A percentile compares a stretch with the other conserved stretches of the same genome.
Evolutionary conservation across 2,888 invertebrate genomes (phyloP).

Genomic region (Perizoma flavofasciatum): DNA sequence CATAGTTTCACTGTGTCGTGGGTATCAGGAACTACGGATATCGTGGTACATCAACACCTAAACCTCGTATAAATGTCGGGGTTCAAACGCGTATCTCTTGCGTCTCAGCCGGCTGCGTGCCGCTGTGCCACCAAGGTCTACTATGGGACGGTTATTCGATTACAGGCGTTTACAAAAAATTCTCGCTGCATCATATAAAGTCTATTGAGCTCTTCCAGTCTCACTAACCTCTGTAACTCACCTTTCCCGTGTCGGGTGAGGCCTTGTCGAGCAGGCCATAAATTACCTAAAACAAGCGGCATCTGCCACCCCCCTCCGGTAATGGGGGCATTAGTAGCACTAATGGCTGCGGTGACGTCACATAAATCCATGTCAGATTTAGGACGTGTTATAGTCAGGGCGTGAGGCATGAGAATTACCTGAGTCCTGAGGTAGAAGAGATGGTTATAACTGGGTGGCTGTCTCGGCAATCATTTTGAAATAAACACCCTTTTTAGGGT

Average conservation of each 20-base stretch:
- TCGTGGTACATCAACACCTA: too few relatives aligned
- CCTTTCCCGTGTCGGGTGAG: slow-evolving; percentile 57
- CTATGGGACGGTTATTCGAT: too few relatives aligned
- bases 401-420: slow-evolving; percentile 20
- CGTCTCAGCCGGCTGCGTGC: too few relatives aligned
- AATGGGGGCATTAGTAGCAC: slow-evolving; percentile 81
- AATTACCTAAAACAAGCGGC: slow-evolving; percentile 83
- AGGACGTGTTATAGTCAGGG: slow-evolving; percentile 51
- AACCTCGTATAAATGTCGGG: too few relatives aligned
- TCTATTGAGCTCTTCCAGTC: slow-evolving; percentile 45
- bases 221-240: slow-evolving; percentile 42
- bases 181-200: too few relatives aligned
- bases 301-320: slow-evolving; percentile 75
- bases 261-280: slow-evolving; percentile 71
- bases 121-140: too few relatives aligned
- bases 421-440: not conserved
- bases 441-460: not conserved
- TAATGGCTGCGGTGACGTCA: slow-evolving; percentile 80
- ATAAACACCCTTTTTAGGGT: too few relatives aligned
- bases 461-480: too few relatives aligned
- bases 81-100: too few relatives aligned
- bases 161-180: too few relatives aligned
- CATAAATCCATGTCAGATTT: slow-evolving; percentile 82
- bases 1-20: too few relatives aligned
- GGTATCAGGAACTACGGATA: too few relatives aligned